A percentile compares a stretch with the other conserved stretches of the same genome.
phyloP scores from a whole-genome alignment of 2,888 invertebrate species.

The Diarsia dahlii region DNA sequence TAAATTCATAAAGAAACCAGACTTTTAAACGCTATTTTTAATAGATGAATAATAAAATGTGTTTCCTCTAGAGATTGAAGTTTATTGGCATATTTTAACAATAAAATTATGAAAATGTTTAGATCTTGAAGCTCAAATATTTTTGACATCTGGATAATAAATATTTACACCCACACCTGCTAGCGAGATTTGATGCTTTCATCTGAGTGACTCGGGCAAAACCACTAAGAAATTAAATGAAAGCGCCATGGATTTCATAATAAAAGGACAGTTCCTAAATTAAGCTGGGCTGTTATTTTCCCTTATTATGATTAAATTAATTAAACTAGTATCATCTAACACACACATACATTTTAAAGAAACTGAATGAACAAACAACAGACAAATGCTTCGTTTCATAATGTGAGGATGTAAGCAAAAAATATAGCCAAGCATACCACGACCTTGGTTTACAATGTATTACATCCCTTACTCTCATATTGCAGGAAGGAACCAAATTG shows the following conservation, averaged over 20 bases:
- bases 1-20: conserved; percentile 11
- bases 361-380: not conserved
- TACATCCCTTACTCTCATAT: not conserved
- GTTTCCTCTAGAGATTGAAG: not conserved
- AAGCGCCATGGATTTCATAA: no score
- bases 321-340: not conserved
- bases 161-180: not conserved
- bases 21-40: conserved; percentile 19
- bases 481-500: conserved; percentile 28
- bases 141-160: not conserved
- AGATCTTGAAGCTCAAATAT: not conserved
- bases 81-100: conserved; percentile 9
- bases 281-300: not conserved
- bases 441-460: not conserved
- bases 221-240: no score
- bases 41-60: not conserved
- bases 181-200: not conserved
- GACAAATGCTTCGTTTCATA: not conserved
- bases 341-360: not conserved
- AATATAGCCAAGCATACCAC: not conserved
- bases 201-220: not conserved
- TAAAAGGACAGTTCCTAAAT: not conserved
- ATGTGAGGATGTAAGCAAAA: not conserved
- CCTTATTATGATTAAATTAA: not conserved
- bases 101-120: conserved; percentile 9